A percentile compares a stretch with the other conserved stretches of the same genome.
Conservation (phyloP, 2,113 vertebrate genomes). For the Callipepla squamata region DNA sequence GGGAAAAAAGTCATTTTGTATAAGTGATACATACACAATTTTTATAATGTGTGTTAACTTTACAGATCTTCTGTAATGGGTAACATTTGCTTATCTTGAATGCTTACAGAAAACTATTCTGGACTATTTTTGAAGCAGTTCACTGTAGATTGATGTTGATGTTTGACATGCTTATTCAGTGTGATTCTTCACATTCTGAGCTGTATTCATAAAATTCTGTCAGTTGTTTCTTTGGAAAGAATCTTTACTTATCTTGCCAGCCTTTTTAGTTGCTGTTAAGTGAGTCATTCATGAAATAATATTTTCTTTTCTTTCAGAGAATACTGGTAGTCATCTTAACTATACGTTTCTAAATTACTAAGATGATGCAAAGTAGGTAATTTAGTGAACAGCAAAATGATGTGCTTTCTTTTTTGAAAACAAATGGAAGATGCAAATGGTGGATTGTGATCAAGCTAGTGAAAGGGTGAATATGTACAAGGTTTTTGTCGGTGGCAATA, state of each 20-base stretch:
- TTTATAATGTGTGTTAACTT: background rate
- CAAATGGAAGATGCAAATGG: slow-evolving; percentile 16
- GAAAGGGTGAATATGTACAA: background rate
- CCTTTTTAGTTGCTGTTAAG: background rate
- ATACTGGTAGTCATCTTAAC: slow-evolving; percentile 47
- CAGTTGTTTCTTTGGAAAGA: background rate
- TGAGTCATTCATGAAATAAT: slow-evolving; percentile 18
- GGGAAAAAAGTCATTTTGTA: background rate
- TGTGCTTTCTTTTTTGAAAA: background rate
- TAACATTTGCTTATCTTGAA: background rate
- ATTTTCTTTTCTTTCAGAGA: slow-evolving; percentile 28
- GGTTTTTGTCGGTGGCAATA: background rate
- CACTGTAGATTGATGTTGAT: background rate
- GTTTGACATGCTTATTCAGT: background rate
- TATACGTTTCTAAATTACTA: slow-evolving; percentile 43
- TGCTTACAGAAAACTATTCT: background rate
- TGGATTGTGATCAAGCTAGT: slow-evolving; percentile 14
- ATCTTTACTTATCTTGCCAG: background rate
- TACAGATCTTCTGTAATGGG: background rate
- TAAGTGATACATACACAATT: background rate
- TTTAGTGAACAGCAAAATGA: background rate
- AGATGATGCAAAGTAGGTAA: slow-evolving; percentile 28
- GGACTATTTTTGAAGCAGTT: background rate
- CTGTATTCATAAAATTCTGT: background rate
- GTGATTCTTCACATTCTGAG: background rate